Evolutionary conservation across 1,140 invertebrate species (phyloP).

Genomic region (Ruditapes philippinarum): DNA sequence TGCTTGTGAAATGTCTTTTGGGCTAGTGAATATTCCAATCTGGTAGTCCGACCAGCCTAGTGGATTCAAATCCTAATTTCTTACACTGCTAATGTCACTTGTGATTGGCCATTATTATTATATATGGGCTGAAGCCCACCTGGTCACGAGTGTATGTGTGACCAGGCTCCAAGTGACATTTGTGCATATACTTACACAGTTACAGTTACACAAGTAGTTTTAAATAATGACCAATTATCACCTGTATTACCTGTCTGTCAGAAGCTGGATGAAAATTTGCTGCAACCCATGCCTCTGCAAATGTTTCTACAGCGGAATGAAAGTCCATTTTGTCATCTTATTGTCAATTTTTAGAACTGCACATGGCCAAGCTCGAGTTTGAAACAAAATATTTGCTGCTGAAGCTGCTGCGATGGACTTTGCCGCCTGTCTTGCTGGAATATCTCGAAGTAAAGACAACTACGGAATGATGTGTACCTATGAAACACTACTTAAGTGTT

Average conservation of each 20-base stretch:
- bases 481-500: background rate
- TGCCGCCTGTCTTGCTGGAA: background rate
- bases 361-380: background rate
- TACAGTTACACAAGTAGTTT: too few species aligned
- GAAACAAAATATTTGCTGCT: background rate
- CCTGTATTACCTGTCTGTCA: constrained; percentile 84
- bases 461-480: constrained; percentile 1
- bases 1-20: too few species aligned
- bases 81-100: too few species aligned
- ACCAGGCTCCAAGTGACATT: too few species aligned
- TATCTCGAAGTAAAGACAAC: background rate
- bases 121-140: too few species aligned
- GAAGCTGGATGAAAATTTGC: constrained; percentile 93
- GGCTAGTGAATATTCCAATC: too few species aligned
- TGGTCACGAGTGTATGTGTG: too few species aligned
- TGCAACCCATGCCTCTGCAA: constrained; percentile 98
- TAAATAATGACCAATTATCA: too few species aligned
- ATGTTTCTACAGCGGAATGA: constrained; percentile 98
- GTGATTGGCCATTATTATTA: too few species aligned
- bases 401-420: background rate
- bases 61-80: too few species aligned
- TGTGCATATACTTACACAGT: too few species aligned
- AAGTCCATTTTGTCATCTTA: constrained; percentile 92
- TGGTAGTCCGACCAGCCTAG: too few species aligned
- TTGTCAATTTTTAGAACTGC: background rate